Conservation (phyloP, 2,797 vertebrate species). For the Strix occidentalis region DNA sequence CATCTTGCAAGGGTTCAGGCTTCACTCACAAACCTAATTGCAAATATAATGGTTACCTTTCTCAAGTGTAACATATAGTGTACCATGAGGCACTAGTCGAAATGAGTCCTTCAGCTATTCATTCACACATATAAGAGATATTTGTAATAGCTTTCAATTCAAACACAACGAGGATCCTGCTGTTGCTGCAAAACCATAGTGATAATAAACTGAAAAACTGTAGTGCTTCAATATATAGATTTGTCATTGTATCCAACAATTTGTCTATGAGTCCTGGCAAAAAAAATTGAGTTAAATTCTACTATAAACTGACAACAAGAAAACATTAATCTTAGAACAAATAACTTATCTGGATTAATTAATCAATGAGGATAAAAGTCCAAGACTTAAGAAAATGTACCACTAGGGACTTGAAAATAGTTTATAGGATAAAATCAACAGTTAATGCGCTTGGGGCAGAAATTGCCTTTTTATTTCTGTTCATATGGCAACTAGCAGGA, state of each 20-base stretch:
- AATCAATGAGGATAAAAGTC: background rate
- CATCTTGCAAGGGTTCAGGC: background rate
- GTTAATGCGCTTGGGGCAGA: background rate
- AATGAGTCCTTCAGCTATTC: background rate
- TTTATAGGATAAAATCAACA: background rate
- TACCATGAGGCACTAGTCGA: background rate
- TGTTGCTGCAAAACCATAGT: background rate
- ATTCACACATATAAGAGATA: background rate
- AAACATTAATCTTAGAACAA: background rate
- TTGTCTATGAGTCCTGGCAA: background rate
- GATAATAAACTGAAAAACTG: background rate
- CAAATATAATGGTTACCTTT: background rate
- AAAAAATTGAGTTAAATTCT: background rate
- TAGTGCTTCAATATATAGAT: background rate
- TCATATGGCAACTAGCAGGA: background rate
- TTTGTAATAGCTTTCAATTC: background rate
- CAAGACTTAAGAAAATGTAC: background rate
- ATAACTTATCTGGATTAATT: constrained; percentile 8
- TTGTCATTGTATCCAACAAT: background rate
- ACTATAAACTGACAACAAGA: background rate
- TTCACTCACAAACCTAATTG: background rate
- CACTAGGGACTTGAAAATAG: background rate
- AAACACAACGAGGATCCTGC: background rate
- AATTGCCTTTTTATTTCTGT: constrained; percentile 8
- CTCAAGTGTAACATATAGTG: background rate